Percentiles rank a stretch among this genome's conserved stretches.
Conservation (phyloP, 2,113 vertebrate species). For the Cathartes aura region DNA sequence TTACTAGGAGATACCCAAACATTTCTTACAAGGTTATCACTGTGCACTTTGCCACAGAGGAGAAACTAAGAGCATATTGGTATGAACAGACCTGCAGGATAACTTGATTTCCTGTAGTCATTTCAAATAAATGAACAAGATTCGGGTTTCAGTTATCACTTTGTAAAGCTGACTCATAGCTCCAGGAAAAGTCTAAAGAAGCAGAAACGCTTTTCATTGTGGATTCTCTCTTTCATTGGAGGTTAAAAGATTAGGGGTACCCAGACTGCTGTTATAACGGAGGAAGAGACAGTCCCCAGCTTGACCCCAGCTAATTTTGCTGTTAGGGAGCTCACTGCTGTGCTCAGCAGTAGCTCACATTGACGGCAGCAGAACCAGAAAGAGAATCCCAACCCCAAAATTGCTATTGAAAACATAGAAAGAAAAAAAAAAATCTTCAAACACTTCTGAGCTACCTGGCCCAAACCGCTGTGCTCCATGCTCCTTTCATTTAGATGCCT, state of each 20-base stretch:
- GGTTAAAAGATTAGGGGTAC: not conserved
- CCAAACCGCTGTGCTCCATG: not conserved
- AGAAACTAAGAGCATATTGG: not conserved
- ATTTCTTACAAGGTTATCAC: not conserved
- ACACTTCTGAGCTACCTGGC: not conserved
- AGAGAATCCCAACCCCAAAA: not conserved
- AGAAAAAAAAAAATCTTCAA: not conserved
- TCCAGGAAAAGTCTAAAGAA: not conserved
- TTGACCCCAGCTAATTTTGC: not conserved
- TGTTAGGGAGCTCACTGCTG: not conserved
- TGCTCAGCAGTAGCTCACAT: not conserved
- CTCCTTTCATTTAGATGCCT: not conserved
- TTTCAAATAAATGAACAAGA: not conserved
- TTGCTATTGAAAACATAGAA: not conserved
- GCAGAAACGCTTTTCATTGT: not conserved
- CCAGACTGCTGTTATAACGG: not conserved
- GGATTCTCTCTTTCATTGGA: not conserved
- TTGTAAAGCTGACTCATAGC: not conserved
- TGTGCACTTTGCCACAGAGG: not conserved
- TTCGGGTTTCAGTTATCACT: not conserved
- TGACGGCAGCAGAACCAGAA: not conserved
- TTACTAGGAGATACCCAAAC: not conserved
- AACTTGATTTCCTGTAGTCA: not conserved
- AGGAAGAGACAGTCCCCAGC: not conserved
- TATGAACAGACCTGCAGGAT: not conserved